Evolutionary conservation across 2,888 invertebrate genomes (phyloP).

Genomic region (Andricus curvator): DNA sequence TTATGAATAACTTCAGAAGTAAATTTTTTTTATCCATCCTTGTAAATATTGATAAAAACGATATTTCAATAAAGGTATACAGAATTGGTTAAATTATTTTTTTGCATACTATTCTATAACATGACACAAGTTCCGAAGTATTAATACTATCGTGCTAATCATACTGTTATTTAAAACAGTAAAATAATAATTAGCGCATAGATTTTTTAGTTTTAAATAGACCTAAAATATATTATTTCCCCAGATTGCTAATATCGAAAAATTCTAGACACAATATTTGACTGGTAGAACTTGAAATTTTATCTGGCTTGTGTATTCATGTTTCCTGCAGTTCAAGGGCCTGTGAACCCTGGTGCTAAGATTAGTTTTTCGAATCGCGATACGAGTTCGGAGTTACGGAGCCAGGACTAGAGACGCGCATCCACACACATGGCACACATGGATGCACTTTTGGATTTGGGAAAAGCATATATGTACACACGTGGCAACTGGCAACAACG

Average conservation of each 20-base stretch:
- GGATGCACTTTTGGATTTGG: constrained; percentile 20
- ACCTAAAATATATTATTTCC: background rate
- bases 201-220: too few species aligned
- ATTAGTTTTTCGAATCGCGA: constrained; percentile 14
- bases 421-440: constrained; percentile 4
- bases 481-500: constrained; percentile 29
- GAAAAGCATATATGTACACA: constrained; percentile 32
- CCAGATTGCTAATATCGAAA: background rate
- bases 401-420: constrained; percentile 2
- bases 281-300: background rate
- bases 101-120: too few species aligned
- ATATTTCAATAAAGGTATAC: too few species aligned
- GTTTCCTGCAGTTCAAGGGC: constrained; percentile 11
- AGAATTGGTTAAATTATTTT: too few species aligned
- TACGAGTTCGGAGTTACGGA: background rate
- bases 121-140: too few species aligned
- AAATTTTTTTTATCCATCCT: too few species aligned
- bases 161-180: too few species aligned
- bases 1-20: too few species aligned
- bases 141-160: too few species aligned
- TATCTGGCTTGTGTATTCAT: constrained; percentile 1
- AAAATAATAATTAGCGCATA: too few species aligned
- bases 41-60: too few species aligned
- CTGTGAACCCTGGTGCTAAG: constrained; percentile 8
- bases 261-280: background rate